Conservation (phyloP, 1,140 invertebrate genomes). For the Lanistes nyassanus region DNA sequence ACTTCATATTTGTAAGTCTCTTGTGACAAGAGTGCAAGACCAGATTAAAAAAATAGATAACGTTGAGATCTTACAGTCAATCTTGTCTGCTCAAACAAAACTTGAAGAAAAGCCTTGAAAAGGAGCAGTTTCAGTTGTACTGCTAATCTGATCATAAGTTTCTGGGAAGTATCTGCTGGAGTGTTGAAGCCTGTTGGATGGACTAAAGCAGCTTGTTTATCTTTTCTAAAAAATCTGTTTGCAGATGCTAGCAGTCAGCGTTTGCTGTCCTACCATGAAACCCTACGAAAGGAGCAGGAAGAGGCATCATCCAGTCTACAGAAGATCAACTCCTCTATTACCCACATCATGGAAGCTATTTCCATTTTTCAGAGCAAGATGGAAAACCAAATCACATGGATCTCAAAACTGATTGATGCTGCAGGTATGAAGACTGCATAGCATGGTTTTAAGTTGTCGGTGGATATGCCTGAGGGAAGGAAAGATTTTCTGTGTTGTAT, state of each 20-base stretch:
- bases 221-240: constrained; percentile 25
- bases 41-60: background rate
- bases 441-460: background rate
- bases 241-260: constrained; percentile 69
- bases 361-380: constrained; percentile 69
- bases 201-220: background rate
- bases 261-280: constrained; percentile 71
- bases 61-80: too few relatives aligned
- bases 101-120: background rate
- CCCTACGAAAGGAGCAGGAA: constrained; percentile 71
- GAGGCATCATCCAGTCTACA: constrained; percentile 71
- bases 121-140: too few relatives aligned
- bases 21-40: background rate
- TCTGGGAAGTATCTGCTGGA: too few relatives aligned
- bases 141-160: too few relatives aligned
- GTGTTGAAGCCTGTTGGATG: too few relatives aligned
- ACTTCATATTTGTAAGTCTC: background rate
- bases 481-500: too few relatives aligned
- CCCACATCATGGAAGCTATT: constrained; percentile 70
- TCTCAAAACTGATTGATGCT: constrained; percentile 70
- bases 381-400: constrained; percentile 71
- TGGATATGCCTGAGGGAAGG: too few relatives aligned
- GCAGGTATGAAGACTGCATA: constrained; percentile 63
- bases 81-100: background rate
- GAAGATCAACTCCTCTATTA: constrained; percentile 74